Evolutionary conservation across 2,113 vertebrate species (phyloP).

Genomic region (Vulpes lagopus): DNA sequence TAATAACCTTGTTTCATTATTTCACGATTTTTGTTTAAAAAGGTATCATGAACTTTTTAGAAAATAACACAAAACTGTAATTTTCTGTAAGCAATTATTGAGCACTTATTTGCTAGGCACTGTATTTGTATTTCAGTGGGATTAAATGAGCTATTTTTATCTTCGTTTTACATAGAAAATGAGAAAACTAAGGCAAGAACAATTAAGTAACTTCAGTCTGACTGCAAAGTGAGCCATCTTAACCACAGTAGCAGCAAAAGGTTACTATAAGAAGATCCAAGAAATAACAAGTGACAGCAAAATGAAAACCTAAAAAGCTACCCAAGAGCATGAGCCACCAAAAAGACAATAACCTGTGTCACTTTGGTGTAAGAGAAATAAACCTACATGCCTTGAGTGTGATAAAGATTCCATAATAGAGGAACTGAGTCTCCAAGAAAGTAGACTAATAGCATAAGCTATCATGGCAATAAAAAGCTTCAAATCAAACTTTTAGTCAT

Average conservation of each 20-base stretch:
- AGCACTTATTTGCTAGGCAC: background rate
- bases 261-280: background rate
- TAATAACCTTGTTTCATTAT: background rate
- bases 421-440: background rate
- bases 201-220: background rate
- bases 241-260: background rate
- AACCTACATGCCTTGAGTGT: background rate
- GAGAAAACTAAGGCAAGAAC: slow-evolving; percentile 51
- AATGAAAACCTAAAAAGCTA: slow-evolving; percentile 10
- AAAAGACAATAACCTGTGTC: background rate
- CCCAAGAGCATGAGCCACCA: background rate
- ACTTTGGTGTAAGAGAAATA: slow-evolving; percentile 32
- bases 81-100: slow-evolving; percentile 41
- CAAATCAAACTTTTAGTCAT: slow-evolving; percentile 56
- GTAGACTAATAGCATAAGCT: background rate
- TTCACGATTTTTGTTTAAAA: slow-evolving; percentile 39
- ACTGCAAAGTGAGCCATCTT: background rate
- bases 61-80: background rate
- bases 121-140: background rate
- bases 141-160: slow-evolving; percentile 46
- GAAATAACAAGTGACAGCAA: slow-evolving; percentile 36
- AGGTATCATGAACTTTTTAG: background rate
- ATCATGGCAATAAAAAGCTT: background rate
- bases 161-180: background rate
- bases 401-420: background rate